Percentiles rank a stretch among this genome's conserved stretches.
phyloP scores from a whole-genome alignment of 2,797 vertebrate species.

The Sphaeramia orbicularis region DNA sequence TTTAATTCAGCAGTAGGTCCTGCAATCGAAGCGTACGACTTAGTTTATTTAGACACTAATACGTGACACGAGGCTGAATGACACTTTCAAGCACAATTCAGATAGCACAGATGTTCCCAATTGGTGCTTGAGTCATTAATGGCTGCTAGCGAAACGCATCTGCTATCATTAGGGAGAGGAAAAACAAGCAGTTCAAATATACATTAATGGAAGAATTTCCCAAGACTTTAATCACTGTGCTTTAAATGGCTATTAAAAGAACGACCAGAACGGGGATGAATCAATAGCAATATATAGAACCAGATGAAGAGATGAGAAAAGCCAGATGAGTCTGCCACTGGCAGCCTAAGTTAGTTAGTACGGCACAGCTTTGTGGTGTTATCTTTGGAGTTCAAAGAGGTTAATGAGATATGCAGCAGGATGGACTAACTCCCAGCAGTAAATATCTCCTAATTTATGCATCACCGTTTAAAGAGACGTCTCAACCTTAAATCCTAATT shows the following conservation, averaged over 20 bases:
- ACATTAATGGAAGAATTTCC: slow-evolving; percentile 61
- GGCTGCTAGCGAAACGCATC: slow-evolving; percentile 71
- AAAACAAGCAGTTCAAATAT: slow-evolving; percentile 65
- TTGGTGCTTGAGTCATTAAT: slow-evolving; percentile 76
- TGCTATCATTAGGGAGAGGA: slow-evolving; percentile 70
- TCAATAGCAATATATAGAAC: slow-evolving; percentile 58
- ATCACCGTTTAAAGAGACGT: slow-evolving; percentile 27
- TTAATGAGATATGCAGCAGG: slow-evolving; percentile 62
- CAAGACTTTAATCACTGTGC: slow-evolving; percentile 59
- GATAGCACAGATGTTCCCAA: slow-evolving; percentile 74
- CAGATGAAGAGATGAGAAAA: slow-evolving; percentile 30
- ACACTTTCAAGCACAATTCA: slow-evolving; percentile 43
- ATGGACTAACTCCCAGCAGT: slow-evolving; percentile 47
- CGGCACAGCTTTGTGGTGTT: slow-evolving; percentile 30
- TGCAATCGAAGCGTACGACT: background rate
- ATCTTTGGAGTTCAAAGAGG: slow-evolving; percentile 51
- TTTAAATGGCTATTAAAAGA: slow-evolving; percentile 60
- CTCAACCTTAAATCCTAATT: slow-evolving; percentile 28
- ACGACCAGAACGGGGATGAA: slow-evolving; percentile 43
- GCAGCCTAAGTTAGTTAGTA: slow-evolving; percentile 26
- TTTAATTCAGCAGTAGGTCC: slow-evolving; percentile 1
- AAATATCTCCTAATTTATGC: slow-evolving; percentile 47
- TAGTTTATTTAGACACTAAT: slow-evolving; percentile 43
- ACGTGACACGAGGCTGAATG: slow-evolving; percentile 41
- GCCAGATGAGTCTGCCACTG: slow-evolving; percentile 4